Evolutionary conservation across 1,140 invertebrate species (phyloP).

Genomic region (Drosophila guanche): DNA sequence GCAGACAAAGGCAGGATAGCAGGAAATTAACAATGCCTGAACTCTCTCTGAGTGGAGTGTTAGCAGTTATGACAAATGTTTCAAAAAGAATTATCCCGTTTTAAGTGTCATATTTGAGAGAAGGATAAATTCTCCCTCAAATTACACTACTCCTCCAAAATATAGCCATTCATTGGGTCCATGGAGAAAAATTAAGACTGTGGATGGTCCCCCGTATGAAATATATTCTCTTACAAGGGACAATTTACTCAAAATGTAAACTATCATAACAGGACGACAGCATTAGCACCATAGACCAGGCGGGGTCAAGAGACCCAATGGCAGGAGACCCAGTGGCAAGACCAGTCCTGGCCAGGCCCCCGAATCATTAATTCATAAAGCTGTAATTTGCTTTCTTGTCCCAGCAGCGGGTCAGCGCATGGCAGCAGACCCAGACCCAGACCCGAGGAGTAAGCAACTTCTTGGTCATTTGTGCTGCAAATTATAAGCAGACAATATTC

Average conservation of each 20-base stretch:
- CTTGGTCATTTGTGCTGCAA: slow-evolving; percentile 64
- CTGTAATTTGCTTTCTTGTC: slow-evolving; percentile 60
- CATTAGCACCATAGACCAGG: no score
- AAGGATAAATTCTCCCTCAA: no score
- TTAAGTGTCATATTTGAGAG: no score
- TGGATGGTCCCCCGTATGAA: no score
- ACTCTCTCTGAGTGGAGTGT: slow-evolving; percentile 34
- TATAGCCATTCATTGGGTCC: no score
- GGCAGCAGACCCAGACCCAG: slow-evolving; percentile 1
- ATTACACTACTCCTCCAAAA: no score
- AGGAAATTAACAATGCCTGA: slow-evolving; percentile 3
- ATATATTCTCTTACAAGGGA: no score
- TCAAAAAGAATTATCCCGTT: no score
- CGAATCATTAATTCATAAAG: slow-evolving; percentile 65
- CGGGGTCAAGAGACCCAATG: no score
- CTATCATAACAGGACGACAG: no score
- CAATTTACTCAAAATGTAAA: no score
- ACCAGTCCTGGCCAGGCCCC: slow-evolving; percentile 21
- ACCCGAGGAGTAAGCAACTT: slow-evolving; percentile 28
- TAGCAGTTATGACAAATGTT: slow-evolving; percentile 1
- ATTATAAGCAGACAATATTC: slow-evolving; percentile 62
- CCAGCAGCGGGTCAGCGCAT: slow-evolving; percentile 18
- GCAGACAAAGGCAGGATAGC: slow-evolving; percentile 11
- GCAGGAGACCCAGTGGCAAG: neutral
- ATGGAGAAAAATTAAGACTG: no score